Base-by-base conservation (phyloP, 2,113 vertebrate species). In the Pluvialis apricaria region DNA sequence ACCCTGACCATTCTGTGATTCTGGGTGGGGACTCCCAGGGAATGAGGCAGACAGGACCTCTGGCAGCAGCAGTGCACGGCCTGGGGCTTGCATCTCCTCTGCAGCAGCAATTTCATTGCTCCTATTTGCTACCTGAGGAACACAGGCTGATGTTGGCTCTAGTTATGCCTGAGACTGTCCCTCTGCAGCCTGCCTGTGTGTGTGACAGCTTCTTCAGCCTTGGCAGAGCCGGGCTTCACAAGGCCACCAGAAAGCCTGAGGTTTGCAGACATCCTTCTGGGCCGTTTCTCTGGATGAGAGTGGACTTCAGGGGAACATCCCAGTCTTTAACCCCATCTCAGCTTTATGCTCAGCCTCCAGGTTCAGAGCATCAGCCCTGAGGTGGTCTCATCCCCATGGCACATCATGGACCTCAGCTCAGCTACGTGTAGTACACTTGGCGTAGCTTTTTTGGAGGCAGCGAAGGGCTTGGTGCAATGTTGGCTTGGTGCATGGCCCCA, bases 391-490 rank as follows among this genome's bases (percentile, higher is more conserved):
- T 79, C 24, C n/a, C 60, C 1, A 0, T 28, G 22, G 61, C 25
- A 44, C 13, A 2, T 32, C 44, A 32, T 40, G 15, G n/a, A 9
- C 52, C 36, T 34, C n/a, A 57, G 1, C 25, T 61, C 6, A 10
- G 25, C 24, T 31, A 5, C 0, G 0, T 6, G 25, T 13, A 8
- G 32, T 34, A 31, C 26, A 11, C 1, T 1, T 6, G 54, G 34
- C 18, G 24, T 10, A 42, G 34, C 19, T 77, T 15, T 55, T 36
- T 24, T n/a, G 47, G 58, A 61, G 76, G 58, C 36, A 70, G 34
- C 0, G 0, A 18, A 4, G 26, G 32, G 32, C 28, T 49, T 15
- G 64, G 45, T 38, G 45, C 9, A 26, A 6, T 0, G 3, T 21
- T 49, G 42, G 24, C 24, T 77, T 60, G 61, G 55, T 31, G 25